These are phyloP conservation scores for Antheraea mylitta DNA, from an alignment of 1,140 invertebrate genomes.

Conservation along the genomic window DNA sequence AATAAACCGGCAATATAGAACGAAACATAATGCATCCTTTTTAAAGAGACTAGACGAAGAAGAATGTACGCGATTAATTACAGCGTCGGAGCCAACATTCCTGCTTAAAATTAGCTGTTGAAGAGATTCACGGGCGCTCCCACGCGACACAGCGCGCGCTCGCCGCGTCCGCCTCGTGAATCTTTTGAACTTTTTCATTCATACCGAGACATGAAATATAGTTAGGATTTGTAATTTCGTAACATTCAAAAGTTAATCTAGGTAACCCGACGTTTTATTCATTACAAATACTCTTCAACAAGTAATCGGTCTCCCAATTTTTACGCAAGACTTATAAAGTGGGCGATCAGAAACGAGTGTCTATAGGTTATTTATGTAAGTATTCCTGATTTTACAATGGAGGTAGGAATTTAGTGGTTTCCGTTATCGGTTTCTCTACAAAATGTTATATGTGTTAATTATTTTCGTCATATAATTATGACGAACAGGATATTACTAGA, in stretches of 20 bases:
- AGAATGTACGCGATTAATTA: constrained; percentile 54
- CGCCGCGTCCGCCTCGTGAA: constrained; percentile 6
- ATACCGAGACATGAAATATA: background rate
- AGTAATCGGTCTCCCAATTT: background rate
- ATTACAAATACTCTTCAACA: background rate
- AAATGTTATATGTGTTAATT: background rate
- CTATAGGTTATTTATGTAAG: background rate
- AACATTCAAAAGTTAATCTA: background rate
- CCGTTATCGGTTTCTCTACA: constrained; percentile 1
- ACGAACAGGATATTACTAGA: constrained; percentile 4
- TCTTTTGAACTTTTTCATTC: constrained; percentile 5
- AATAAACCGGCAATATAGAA: constrained; percentile 3
- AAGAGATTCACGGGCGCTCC: constrained; percentile 48
- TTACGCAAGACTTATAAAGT: background rate
- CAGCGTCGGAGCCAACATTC: constrained; percentile 52
- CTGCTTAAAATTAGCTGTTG: constrained; percentile 48
- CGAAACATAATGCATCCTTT: constrained; percentile 12
- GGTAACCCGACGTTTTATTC: background rate
- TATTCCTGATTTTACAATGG: background rate
- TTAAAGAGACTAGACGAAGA: constrained; percentile 36
- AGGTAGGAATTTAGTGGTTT: background rate
- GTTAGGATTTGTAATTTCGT: background rate
- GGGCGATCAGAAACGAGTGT: background rate
- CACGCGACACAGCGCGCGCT: constrained; percentile 22
- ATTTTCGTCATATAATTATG: background rate